Evolutionary conservation across 1,140 invertebrate genomes (phyloP), one percentile per base, ranked within the genome.

Genomic region (Temnothorax curvispinosus): DNA sequence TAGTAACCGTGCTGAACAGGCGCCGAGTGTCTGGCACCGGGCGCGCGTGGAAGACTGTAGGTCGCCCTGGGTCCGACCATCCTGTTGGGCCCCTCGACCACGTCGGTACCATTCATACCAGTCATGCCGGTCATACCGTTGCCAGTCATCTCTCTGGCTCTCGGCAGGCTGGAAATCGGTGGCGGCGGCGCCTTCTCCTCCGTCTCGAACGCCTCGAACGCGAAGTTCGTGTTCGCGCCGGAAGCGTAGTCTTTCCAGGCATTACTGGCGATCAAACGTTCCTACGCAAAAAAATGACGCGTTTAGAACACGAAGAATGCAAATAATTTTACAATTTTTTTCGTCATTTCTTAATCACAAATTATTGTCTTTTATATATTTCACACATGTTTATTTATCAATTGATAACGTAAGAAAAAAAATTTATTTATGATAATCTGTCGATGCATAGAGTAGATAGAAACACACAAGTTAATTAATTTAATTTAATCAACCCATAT

Each of bases 211-310:
- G 97, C 96, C 89, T 98, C 98, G 93, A 98, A 98, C 0, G 97
- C 98, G 94, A 98, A 98, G 94, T 98, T 98, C 1, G 97, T 98
- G 92, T 98, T 98, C 1, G 97, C 96, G 15, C 94, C 94, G 1
- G 97, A 96, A 2, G 97, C 97, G 92, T 98, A 98, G 93, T 98
- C 98, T 91, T 98, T 98, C 98, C 98, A 98, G 5, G 97, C 97
- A 3, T 97, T 97, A 93, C 97, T 98, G 32, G 97, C 97, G 80
- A 98, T 98, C 35, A 98, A 94, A 88, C 97, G 97, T 90, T 98
- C 98, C 98, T 98, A 96, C 56, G 85, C 90, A 76, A 47, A 60
- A 56, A 75, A 56, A 15, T 35, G 38, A 38, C 0, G 35, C 38
- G 38, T 81, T 84, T 67, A 27, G 9, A 38, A 56, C 47, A 38